A percentile compares a stretch with the other conserved stretches of the same genome.
These are phyloP conservation scores for Pantherophis guttatus DNA, from an alignment of 2,113 vertebrate genomes.

Conservation along the genomic window DNA sequence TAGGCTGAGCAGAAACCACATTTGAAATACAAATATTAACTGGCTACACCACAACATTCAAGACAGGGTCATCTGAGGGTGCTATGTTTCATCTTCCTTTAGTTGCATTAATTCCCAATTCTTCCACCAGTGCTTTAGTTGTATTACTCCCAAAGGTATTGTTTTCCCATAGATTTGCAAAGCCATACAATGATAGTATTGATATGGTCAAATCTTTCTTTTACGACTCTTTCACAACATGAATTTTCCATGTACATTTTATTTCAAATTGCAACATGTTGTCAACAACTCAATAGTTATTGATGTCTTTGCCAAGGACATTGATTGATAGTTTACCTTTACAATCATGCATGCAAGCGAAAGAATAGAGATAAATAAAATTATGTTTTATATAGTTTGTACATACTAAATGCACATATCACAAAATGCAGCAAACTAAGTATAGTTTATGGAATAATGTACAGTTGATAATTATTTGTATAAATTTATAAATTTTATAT, in stretches of 20 bases:
- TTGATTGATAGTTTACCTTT: background rate
- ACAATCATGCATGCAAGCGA: background rate
- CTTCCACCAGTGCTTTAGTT: background rate
- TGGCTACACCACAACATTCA: background rate
- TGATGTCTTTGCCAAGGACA: background rate
- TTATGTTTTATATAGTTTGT: background rate
- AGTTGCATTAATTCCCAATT: background rate
- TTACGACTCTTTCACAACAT: background rate
- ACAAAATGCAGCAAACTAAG: background rate
- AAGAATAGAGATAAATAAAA: background rate
- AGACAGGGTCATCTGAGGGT: background rate
- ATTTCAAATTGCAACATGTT: background rate
- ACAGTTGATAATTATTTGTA: background rate
- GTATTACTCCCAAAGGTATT: background rate
- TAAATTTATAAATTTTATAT: background rate
- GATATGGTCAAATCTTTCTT: background rate
- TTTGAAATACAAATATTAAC: constrained; percentile 23
- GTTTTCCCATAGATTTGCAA: background rate
- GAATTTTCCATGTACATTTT: background rate
- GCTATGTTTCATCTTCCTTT: background rate
- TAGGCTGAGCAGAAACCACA: background rate
- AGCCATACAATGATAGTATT: background rate
- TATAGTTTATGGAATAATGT: background rate
- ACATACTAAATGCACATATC: background rate
- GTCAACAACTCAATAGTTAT: background rate